A percentile compares a stretch with the other conserved stretches of the same genome.
These are phyloP conservation scores for Melanotaenia pygmaea DNA, from an alignment of 2,797 vertebrate genomes.

Conservation along the genomic window DNA sequence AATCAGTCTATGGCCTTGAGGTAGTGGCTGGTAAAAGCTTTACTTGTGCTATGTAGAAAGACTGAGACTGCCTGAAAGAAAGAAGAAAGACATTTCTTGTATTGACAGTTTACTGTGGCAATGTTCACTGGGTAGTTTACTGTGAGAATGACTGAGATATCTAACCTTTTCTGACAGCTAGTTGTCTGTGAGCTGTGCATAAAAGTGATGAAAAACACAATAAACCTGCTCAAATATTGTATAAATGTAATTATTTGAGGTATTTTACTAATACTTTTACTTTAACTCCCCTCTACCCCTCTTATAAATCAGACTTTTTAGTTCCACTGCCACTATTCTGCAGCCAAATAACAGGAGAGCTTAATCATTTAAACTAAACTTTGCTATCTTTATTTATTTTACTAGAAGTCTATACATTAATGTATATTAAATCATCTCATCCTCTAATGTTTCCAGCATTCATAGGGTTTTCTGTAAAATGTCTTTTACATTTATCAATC, in stretches of 20 bases:
- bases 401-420: no score
- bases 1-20: slow-evolving; percentile 45
- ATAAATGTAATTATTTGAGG: not conserved
- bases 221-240: not conserved
- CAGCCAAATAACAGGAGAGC: no score
- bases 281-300: no score
- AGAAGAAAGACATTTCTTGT: slow-evolving; percentile 17
- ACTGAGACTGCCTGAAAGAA: not conserved
- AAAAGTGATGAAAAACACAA: not conserved
- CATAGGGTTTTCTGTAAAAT: no score
- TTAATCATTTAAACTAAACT: no score
- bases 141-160: slow-evolving; percentile 2
- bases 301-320: no score
- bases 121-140: slow-evolving; percentile 2
- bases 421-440: no score
- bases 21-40: slow-evolving; percentile 33
- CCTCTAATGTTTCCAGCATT: no score
- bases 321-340: no score
- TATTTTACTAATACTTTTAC: not conserved
- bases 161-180: not conserved
- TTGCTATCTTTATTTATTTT: no score
- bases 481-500: no score
- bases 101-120: not conserved
- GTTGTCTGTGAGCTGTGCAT: slow-evolving; percentile 9
- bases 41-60: slow-evolving; percentile 26